Evolutionary conservation across 2,113 vertebrate genomes (phyloP), one percentile per base, ranked within the genome.

Genomic region (Cebus imitator): DNA sequence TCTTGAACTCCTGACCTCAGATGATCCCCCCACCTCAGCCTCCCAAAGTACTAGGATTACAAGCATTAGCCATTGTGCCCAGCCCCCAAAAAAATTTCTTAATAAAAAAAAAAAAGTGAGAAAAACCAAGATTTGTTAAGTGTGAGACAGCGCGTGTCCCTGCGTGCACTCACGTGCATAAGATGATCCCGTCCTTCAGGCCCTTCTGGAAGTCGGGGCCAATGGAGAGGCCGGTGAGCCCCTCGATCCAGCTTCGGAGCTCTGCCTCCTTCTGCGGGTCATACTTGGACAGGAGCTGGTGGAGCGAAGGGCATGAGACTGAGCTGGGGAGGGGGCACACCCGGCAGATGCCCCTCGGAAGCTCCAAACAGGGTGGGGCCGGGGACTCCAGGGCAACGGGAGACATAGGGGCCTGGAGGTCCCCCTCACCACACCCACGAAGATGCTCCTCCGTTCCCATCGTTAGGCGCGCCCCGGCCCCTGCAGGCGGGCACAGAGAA

Each of bases 141-240:
- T 3, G 25, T 2, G 37, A 18, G 1, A 35, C 7, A 23, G 52
- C 52, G 2, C 0, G 0, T 8, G 68, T 7, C 37, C 4, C 13
- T 18, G 6, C 37, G 23, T 14, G 3, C 86, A 99, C 99, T 99
- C 98, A 99, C 99, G 99, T 98, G 99, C 99, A 99, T 50, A 99
- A 98, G 88, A 99, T 99, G 64, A 99, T 97, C 0, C 99, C 99
- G 0, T 99, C 99, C 98, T 99, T 99, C 96, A 99, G 98, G 32
- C 99, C 99, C 97, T 99, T 99, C 98, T 99, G 99, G 98, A 99
- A 99, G 97, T 99, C 99, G 0, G 99, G 98, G 23, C 99, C 99
- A 0, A 99, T 99, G 55, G 98, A 16, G 17, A 96, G 95, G 30
- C 99, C 99, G 0, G 99, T 99, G 87, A 99, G 96, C 0, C 98